A percentile compares a stretch with the other conserved stretches of the same genome.
phyloP scores from a whole-genome alignment of 2,113 vertebrate species.

The Cairina moschata region DNA sequence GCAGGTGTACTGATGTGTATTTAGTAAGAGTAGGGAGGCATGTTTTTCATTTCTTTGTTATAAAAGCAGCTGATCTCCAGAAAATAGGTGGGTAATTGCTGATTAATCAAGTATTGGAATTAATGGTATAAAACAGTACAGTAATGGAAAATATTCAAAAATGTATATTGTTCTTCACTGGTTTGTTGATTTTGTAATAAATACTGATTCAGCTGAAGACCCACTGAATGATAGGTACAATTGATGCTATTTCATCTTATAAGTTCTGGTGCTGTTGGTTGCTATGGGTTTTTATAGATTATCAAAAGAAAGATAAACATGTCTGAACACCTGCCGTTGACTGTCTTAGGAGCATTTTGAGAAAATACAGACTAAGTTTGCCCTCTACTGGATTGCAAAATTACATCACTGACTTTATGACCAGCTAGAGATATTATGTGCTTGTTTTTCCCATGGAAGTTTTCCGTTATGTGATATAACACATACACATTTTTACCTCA shows the following conservation, averaged over 20 bases:
- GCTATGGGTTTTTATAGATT: neutral
- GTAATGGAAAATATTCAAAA: neutral
- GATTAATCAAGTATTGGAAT: neutral
- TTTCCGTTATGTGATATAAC: neutral
- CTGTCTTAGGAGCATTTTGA: neutral
- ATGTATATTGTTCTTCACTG: neutral
- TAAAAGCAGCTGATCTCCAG: neutral
- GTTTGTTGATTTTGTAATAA: conserved; percentile 34
- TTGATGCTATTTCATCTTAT: neutral
- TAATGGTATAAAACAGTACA: neutral
- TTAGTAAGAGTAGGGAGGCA: neutral
- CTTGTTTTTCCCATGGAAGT: neutral
- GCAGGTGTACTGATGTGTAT: neutral
- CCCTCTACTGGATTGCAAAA: conserved; percentile 78
- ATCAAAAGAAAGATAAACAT: conserved; percentile 43
- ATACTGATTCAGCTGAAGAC: conserved; percentile 4
- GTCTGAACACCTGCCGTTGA: neutral
- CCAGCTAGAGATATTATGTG: neutral
- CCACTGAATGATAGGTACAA: neutral
- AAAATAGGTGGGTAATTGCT: neutral
- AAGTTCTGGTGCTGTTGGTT: neutral
- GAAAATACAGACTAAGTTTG: conserved; percentile 72
- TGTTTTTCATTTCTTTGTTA: neutral
- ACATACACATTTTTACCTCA: neutral
- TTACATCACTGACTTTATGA: conserved; percentile 32